Evolutionary conservation across 2,888 invertebrate genomes (phyloP), one percentile per base, ranked within the genome.

Genomic region (Hanleya hanleyi): DNA sequence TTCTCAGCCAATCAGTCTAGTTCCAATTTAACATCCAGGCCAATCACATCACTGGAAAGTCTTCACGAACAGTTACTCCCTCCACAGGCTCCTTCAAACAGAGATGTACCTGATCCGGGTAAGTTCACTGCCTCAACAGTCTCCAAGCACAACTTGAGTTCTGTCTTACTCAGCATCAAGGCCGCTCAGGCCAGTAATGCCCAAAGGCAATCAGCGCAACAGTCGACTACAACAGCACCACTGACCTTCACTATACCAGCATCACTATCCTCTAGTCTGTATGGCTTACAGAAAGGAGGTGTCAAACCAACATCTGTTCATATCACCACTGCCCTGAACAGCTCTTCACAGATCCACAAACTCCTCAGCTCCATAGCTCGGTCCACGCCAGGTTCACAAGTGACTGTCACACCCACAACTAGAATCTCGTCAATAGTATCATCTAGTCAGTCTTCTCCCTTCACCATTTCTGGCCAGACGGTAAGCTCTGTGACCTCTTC

Each of bases 301-400:
- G 61, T 61, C 2, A 66, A 73, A 9, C 66, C 70, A n/a, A 80
- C 84, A 9, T 37, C 80, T 7, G 81, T 84, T 9, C 83, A 84
- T 50, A 74, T 84, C 26, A 83, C 84, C 1, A 76, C 84, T 22
- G 78, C 82, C 12, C 73, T 83, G 0, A 73, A 83, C 9, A 73
- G 77, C 77, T 71, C 89, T 77, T 72, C 86, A 74, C 78, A 91
- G 79, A 81, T 88, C 71, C 85, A 91, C 81, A 81, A 91, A 84
- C 87, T 87, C 1, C 70, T 86, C 15, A 79, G 84, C 0, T 75
- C 78, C 33, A 73, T 81, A 7, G 77, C 78, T 15, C 73, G 70
- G 36, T 69, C 75, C 18, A 22, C 36, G 38, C 18, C 50, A 37
- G 22, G 26, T 15, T 29, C 29, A 29, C 57, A 18, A 22, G 57